Percentiles rank a stretch among this genome's conserved stretches.
Conservation (phyloP, 1,140 invertebrate species). For the Drosophila arawakana region DNA sequence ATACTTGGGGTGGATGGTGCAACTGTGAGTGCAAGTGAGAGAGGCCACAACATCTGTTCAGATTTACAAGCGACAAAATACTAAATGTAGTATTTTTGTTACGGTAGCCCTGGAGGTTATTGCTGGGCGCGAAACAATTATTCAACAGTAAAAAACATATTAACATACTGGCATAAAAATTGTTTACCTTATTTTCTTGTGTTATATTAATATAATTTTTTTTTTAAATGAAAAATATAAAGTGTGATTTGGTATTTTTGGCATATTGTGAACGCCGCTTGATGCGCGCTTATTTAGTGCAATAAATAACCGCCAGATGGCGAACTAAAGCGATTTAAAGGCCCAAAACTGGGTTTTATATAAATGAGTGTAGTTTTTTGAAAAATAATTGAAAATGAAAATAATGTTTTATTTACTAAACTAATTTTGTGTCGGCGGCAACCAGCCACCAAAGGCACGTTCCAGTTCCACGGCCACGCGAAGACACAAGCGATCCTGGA, state of each 20-base stretch:
- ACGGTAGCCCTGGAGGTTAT: background rate
- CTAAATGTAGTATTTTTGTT: conserved; percentile 16
- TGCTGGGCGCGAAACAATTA: conserved; percentile 8
- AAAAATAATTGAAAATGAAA: too few relatives aligned
- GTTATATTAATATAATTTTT: too few relatives aligned
- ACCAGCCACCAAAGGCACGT: conserved; percentile 92
- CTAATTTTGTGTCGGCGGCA: conserved; percentile 52
- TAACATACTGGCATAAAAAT: background rate
- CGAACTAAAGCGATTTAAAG: background rate
- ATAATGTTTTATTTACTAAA: conserved; percentile 4
- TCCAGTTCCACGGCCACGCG: conserved; percentile 92
- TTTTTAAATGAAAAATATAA: too few relatives aligned
- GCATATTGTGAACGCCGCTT: background rate
- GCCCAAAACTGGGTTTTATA: too few relatives aligned
- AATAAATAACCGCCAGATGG: conserved; percentile 11
- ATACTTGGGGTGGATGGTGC: conserved; percentile 7
- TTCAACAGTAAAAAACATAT: background rate
- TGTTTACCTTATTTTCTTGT: background rate
- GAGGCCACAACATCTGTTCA: conserved; percentile 20
- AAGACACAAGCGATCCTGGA: conserved; percentile 90
- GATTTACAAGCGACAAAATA: conserved; percentile 11
- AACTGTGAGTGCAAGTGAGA: conserved; percentile 12
- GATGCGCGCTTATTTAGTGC: conserved; percentile 3
- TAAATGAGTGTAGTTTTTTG: too few relatives aligned
- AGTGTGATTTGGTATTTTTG: conserved; percentile 1